Conservation (phyloP, 2,113 vertebrate species). For the Rhinolophus sinicus region DNA sequence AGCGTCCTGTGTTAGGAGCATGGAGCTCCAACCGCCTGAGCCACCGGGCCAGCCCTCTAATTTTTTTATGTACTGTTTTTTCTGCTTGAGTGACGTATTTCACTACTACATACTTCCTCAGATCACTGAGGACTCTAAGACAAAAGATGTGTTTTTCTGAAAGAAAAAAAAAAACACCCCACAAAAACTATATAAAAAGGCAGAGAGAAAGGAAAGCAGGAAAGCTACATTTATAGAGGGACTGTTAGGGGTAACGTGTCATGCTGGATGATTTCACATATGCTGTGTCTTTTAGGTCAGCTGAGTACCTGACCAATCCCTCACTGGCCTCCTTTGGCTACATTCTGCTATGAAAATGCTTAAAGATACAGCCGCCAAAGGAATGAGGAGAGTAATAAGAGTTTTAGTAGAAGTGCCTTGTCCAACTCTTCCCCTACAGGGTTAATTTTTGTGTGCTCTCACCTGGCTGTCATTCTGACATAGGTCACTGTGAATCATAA, state of each 20-base stretch:
- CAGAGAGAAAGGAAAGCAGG: not conserved
- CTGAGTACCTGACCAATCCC: not conserved
- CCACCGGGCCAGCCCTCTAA: too few species aligned
- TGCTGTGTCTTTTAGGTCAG: not conserved
- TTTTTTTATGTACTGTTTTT: not conserved
- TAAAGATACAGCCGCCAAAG: not conserved
- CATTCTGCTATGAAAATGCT: not conserved
- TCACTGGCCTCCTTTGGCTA: not conserved
- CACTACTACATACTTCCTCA: not conserved
- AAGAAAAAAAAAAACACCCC: not conserved
- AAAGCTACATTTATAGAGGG: not conserved
- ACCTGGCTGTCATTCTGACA: conserved; percentile 54
- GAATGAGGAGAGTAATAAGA: not conserved
- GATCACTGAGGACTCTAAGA: not conserved
- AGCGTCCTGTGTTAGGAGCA: too few species aligned
- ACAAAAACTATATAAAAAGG: not conserved
- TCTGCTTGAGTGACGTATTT: not conserved
- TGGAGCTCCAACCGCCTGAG: too few species aligned
- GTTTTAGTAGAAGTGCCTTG: not conserved
- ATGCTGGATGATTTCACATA: not conserved
- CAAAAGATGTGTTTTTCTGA: not conserved
- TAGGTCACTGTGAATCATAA: conserved; percentile 65
- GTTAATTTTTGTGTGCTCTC: not conserved
- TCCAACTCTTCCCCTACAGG: not conserved
- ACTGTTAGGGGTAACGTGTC: accelerated